phyloP scores from a whole-genome alignment of 2,888 invertebrate genomes.

The Xylota segnis region DNA sequence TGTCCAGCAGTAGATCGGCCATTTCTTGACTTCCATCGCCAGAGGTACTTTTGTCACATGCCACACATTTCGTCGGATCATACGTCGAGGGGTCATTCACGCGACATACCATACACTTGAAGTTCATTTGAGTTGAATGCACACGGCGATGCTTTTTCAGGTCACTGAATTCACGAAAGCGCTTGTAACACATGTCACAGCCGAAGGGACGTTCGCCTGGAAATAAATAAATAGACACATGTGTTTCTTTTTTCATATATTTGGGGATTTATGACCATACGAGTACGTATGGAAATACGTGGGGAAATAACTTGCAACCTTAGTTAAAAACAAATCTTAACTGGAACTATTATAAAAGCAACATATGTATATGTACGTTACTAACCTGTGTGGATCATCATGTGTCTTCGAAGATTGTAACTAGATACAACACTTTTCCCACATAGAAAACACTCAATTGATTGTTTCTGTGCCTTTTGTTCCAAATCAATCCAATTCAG shows the following conservation, averaged over 20 bases:
- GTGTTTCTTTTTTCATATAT: too few relatives aligned
- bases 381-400: constrained; percentile 84
- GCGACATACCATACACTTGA: constrained; percentile 83
- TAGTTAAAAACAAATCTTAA: too few relatives aligned
- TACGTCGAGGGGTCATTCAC: constrained; percentile 80
- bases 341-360: too few relatives aligned
- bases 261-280: too few relatives aligned
- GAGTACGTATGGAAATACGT: too few relatives aligned
- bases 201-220: constrained; percentile 83
- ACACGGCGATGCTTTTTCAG: constrained; percentile 83
- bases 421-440: constrained; percentile 83
- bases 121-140: constrained; percentile 81
- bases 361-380: neutral
- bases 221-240: constrained; percentile 4
- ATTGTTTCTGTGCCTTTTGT: constrained; percentile 80
- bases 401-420: constrained; percentile 83
- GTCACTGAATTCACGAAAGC: constrained; percentile 84
- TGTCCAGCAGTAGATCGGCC: constrained; percentile 71
- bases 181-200: constrained; percentile 83
- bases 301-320: too few relatives aligned
- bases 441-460: constrained; percentile 83
- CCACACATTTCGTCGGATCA: constrained; percentile 82
- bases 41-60: constrained; percentile 79
- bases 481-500: constrained; percentile 80
- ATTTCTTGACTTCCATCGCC: constrained; percentile 53